phyloP scores from a whole-genome alignment of 2,113 vertebrate genomes.

The Ammodytes dubius region DNA sequence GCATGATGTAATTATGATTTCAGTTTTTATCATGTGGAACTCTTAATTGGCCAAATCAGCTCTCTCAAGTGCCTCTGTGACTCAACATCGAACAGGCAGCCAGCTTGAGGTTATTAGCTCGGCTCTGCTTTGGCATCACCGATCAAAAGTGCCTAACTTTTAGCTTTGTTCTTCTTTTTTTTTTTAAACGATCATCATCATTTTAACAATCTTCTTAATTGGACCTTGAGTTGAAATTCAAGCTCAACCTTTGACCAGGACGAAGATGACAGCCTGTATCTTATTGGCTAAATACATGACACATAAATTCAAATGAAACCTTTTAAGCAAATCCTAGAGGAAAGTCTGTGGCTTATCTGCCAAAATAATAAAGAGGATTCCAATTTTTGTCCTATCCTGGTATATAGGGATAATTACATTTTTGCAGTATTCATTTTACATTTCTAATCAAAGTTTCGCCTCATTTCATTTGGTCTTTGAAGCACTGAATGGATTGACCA shows the following conservation, averaged over 20 bases:
- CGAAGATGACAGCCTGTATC: too few relatives aligned
- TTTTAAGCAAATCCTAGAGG: too few relatives aligned
- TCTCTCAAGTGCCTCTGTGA: background rate
- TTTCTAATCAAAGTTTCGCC: background rate
- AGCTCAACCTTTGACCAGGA: too few relatives aligned
- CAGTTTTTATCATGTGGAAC: conserved; percentile 19
- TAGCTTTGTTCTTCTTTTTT: conserved; percentile 47
- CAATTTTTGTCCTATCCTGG: too few relatives aligned
- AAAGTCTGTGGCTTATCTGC: background rate
- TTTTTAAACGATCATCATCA: too few relatives aligned
- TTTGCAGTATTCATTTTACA: background rate
- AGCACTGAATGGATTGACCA: background rate
- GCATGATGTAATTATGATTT: conserved; percentile 23
- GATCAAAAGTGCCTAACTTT: conserved; percentile 50
- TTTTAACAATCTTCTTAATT: too few relatives aligned
- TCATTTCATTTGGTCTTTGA: background rate
- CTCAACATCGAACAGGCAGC: background rate
- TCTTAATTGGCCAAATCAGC: conserved; percentile 34
- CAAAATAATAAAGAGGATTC: too few relatives aligned
- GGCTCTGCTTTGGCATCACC: conserved; percentile 18
- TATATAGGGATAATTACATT: background rate
- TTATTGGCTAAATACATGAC: too few relatives aligned
- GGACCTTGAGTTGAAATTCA: too few relatives aligned
- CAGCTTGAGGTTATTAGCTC: conserved; percentile 40
- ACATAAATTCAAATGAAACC: too few relatives aligned